phyloP scores from a whole-genome alignment of 1,140 invertebrate genomes.

The Drosophila lacteicornis region DNA sequence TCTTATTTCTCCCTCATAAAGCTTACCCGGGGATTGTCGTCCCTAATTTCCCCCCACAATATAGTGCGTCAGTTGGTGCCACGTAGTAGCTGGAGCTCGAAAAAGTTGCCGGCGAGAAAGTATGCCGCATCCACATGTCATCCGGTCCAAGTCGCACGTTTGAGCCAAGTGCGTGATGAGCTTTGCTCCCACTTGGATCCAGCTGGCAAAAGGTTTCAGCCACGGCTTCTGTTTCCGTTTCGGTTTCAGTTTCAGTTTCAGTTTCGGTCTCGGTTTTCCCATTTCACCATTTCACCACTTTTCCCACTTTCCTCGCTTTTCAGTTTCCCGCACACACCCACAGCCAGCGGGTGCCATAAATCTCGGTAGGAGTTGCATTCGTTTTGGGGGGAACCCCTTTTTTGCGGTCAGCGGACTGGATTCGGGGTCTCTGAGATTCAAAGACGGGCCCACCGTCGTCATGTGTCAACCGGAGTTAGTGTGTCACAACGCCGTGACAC shows the following conservation, averaged over 20 bases:
- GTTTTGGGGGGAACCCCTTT: constrained; percentile 21
- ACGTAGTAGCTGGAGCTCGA: constrained; percentile 16
- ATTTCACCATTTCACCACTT: constrained; percentile 11
- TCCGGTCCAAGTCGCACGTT: constrained; percentile 61
- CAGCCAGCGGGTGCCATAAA: constrained; percentile 50
- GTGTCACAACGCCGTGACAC: constrained; percentile 23
- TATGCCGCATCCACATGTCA: constrained; percentile 70
- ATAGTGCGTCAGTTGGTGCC: constrained; percentile 36
- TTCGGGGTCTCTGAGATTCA: constrained; percentile 35
- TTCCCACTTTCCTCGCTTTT: constrained; percentile 5
- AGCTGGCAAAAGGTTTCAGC: constrained; percentile 46
- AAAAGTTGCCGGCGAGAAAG: constrained; percentile 30
- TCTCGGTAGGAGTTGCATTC: constrained; percentile 41
- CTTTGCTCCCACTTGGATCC: constrained; percentile 12
- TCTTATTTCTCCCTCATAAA: constrained; percentile 11
- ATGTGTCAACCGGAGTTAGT: constrained; percentile 49
- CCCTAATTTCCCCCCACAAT: constrained; percentile 45
- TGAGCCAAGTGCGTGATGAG: constrained; percentile 61
- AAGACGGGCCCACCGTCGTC: constrained; percentile 35
- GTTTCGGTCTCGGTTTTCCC: constrained; percentile 15
- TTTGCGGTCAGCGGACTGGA: constrained; percentile 60
- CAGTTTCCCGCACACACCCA: neutral
- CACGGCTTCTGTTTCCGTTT: constrained; percentile 29
- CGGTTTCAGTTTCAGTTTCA: constrained; percentile 3
- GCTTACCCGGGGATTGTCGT: constrained; percentile 14